A percentile compares a stretch with the other conserved stretches of the same genome.
These are phyloP conservation scores for Meiosimyza decipiens DNA, from an alignment of 2,888 invertebrate species.

Conservation along the genomic window DNA sequence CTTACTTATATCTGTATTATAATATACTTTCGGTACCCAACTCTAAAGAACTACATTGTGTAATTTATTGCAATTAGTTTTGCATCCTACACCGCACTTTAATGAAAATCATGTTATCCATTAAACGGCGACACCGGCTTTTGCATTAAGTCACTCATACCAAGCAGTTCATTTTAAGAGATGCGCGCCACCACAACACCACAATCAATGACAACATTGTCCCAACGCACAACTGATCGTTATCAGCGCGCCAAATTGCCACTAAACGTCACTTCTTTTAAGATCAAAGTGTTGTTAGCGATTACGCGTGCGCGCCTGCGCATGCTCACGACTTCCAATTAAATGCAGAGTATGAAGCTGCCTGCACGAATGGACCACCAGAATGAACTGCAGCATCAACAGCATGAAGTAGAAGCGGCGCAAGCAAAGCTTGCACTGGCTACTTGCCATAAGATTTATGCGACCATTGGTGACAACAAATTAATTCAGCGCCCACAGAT, in stretches of 20 bases:
- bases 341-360: slow-evolving; percentile 49
- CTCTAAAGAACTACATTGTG: no score
- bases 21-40: no score
- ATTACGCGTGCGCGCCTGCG: slow-evolving; percentile 38
- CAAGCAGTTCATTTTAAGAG: no score
- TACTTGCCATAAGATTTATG: slow-evolving; percentile 51
- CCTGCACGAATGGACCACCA: slow-evolving; percentile 28
- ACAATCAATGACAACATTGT: slow-evolving; percentile 65
- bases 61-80: no score
- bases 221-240: slow-evolving; percentile 61
- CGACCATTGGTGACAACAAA: slow-evolving; percentile 63
- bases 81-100: slow-evolving; percentile 9
- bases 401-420: not conserved
- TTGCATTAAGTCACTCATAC: slow-evolving; percentile 33
- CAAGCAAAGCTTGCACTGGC: slow-evolving; percentile 11
- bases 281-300: slow-evolving; percentile 65
- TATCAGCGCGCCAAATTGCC: slow-evolving; percentile 63
- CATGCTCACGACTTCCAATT: slow-evolving; percentile 59
- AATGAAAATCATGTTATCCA: slow-evolving; percentile 52
- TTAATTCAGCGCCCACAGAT: slow-evolving; percentile 58
- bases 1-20: no score
- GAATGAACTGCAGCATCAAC: not conserved
- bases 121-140: slow-evolving; percentile 49
- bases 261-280: slow-evolving; percentile 66
- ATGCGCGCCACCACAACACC: slow-evolving; percentile 13